Conservation (phyloP, 2,888 invertebrate species). For the Deroplatys truncata region DNA sequence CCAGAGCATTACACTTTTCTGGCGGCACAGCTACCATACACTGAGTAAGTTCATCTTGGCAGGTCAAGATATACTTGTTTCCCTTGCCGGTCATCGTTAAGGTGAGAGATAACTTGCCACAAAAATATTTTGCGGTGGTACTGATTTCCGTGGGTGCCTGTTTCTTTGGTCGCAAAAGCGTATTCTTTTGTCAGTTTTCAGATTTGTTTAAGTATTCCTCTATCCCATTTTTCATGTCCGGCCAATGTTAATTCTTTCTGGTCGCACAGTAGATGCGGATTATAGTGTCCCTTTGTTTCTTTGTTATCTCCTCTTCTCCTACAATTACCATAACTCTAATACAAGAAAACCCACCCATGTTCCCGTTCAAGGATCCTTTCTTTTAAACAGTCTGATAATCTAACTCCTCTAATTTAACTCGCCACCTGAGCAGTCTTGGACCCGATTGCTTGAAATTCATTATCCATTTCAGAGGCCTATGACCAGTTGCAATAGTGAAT, state of each 20-base stretch:
- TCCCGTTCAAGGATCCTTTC: slow-evolving; percentile 31
- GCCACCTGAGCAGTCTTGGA: too few relatives aligned
- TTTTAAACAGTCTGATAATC: slow-evolving; percentile 36
- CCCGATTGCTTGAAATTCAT: too few relatives aligned
- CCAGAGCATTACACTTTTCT: background rate
- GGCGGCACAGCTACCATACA: background rate
- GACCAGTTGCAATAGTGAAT: slow-evolving; percentile 38
- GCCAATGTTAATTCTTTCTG: background rate
- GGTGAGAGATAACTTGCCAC: background rate
- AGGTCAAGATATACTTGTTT: background rate
- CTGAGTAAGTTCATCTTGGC: background rate
- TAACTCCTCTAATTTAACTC: slow-evolving; percentile 36
- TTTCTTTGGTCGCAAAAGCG: background rate
- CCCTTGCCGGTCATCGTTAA: background rate
- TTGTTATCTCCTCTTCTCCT: background rate
- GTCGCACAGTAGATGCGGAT: background rate
- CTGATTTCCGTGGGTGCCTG: background rate
- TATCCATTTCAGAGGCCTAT: slow-evolving; percentile 36
- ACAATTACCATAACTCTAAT: background rate
- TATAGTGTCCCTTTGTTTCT: background rate
- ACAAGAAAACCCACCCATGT: slow-evolving; percentile 21
- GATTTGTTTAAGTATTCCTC: background rate
- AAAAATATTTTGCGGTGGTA: background rate
- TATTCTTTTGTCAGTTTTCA: background rate
- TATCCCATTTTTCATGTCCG: background rate